These are phyloP conservation scores for Steatocranus sp. DNA, from an alignment of 2,797 vertebrate species.

Conservation along the genomic window DNA sequence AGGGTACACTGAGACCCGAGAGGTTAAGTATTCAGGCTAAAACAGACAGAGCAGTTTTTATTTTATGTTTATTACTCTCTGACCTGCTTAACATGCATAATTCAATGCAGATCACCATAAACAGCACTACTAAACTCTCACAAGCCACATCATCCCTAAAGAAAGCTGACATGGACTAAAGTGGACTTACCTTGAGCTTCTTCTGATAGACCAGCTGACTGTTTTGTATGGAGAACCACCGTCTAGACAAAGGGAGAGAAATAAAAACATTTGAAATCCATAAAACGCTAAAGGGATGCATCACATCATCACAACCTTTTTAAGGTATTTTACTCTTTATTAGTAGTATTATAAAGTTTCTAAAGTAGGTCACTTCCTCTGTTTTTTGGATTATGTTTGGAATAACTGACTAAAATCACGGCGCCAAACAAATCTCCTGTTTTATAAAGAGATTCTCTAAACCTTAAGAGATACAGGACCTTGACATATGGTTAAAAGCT, in stretches of 20 bases:
- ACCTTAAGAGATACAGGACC: neutral
- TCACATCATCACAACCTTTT: neutral
- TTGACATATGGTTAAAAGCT: neutral
- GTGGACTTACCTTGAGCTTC: constrained; percentile 85
- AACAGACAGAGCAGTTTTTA: neutral
- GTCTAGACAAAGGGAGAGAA: constrained; percentile 68
- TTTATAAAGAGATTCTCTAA: neutral
- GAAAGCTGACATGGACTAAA: neutral
- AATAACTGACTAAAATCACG: neutral
- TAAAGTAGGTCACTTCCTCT: neutral
- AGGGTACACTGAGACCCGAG: neutral
- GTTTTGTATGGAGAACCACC: constrained; percentile 99
- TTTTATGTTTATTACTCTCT: neutral
- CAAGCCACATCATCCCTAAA: neutral
- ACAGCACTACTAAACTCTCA: constrained; percentile 13
- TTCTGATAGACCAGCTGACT: constrained; percentile 99
- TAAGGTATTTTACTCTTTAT: neutral
- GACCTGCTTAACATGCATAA: neutral
- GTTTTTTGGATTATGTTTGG: neutral
- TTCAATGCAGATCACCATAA: neutral
- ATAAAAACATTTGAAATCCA: constrained; percentile 15
- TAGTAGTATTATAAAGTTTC: neutral
- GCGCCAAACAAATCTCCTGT: neutral
- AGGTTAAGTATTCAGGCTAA: neutral
- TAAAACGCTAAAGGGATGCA: accelerated